phyloP scores from a whole-genome alignment of 2,888 invertebrate species.

The Epinotia demarniana region DNA sequence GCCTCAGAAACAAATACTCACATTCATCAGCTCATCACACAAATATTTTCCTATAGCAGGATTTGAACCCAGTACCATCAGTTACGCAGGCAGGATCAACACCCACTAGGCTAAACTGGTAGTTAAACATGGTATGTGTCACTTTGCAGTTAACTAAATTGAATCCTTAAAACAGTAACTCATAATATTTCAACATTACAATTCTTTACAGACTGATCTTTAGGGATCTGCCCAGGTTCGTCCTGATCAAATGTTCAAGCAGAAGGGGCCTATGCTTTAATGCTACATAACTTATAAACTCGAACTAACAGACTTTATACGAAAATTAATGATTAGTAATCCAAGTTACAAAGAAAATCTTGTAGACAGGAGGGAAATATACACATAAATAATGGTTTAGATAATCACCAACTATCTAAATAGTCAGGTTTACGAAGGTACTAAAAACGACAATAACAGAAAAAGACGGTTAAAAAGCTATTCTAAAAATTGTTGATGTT shows the following conservation, averaged over 20 bases:
- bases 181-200: no score
- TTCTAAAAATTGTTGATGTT: conserved; percentile 38
- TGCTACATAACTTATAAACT: not conserved
- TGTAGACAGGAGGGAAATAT: not conserved
- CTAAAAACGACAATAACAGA: not conserved
- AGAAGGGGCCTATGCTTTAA: not conserved
- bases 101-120: no score
- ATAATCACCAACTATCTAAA: not conserved
- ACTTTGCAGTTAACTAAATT: not conserved
- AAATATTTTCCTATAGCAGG: no score
- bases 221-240: no score
- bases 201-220: no score
- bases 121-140: not conserved
- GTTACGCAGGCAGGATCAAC: no score
- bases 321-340: not conserved
- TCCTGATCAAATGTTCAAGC: no score
- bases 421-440: not conserved
- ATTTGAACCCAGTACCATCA: no score
- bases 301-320: not conserved
- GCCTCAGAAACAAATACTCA: no score
- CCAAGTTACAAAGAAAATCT: not conserved
- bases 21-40: no score
- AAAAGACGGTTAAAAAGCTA: conserved; percentile 11
- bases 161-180: not conserved
- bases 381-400: not conserved